phyloP scores from a whole-genome alignment of 2,888 invertebrate species.

The Zygaena filipendulae region DNA sequence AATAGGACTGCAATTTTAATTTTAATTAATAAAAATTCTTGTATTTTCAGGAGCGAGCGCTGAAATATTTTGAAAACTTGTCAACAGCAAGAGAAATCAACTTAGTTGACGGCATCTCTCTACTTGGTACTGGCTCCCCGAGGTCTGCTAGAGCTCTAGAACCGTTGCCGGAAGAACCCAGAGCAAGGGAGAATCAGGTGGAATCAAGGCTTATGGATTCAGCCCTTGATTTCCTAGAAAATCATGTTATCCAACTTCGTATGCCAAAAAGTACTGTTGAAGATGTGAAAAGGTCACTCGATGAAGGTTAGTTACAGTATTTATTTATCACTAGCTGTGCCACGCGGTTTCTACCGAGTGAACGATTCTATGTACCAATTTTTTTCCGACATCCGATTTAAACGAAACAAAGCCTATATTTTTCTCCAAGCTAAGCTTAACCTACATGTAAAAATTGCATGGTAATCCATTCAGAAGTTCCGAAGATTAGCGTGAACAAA shows the following conservation, averaged over 20 bases:
- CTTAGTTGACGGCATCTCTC: constrained; percentile 70
- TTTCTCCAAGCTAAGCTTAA: too few species aligned
- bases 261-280: constrained; percentile 79
- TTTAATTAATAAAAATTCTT: constrained; percentile 1
- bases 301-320: constrained; percentile 74
- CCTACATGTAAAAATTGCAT: too few species aligned
- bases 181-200: constrained; percentile 78
- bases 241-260: constrained; percentile 84
- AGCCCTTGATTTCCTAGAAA: constrained; percentile 80
- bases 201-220: constrained; percentile 79
- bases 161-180: constrained; percentile 76
- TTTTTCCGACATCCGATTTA: too few species aligned
- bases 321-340: too few species aligned
- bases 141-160: constrained; percentile 71
- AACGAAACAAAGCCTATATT: too few species aligned
- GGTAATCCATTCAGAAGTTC: too few species aligned
- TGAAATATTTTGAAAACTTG: constrained; percentile 73
- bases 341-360: too few species aligned
- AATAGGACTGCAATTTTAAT: too few species aligned
- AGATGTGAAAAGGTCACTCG: constrained; percentile 80
- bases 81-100: constrained; percentile 62
- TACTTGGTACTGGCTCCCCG: constrained; percentile 55
- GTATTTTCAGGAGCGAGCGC: constrained; percentile 72
- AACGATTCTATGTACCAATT: too few species aligned
- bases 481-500: too few species aligned